Conservation (phyloP, 2,113 vertebrate species). For the mouse (Mus musculus) region GRCm39 chr12:106268001-106268500, state of each 20-base stretch:
- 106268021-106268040: neutral
- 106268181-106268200: neutral
- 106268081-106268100: accelerated
- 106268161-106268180: neutral
- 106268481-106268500: slow-evolving; percentile 83
- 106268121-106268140: neutral
- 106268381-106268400: slow-evolving; percentile 79
- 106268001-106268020: neutral
- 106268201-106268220: accelerated
- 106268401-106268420: slow-evolving; percentile 83
- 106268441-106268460: slow-evolving; percentile 84
- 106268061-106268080: accelerated
- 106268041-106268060: accelerated
- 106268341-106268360: neutral
- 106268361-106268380: slow-evolving; percentile 70
- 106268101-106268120: neutral
- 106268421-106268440: slow-evolving; percentile 82
- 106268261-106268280: accelerated
- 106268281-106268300: neutral
- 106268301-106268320: accelerated
- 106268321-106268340: neutral
- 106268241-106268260: neutral
- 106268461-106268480: slow-evolving; percentile 82
- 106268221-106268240: accelerated
- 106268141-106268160: neutral